Evolutionary conservation across 2,888 invertebrate genomes (phyloP), one percentile per base, ranked within the genome.

Genomic region (Euplexia lucipara): DNA sequence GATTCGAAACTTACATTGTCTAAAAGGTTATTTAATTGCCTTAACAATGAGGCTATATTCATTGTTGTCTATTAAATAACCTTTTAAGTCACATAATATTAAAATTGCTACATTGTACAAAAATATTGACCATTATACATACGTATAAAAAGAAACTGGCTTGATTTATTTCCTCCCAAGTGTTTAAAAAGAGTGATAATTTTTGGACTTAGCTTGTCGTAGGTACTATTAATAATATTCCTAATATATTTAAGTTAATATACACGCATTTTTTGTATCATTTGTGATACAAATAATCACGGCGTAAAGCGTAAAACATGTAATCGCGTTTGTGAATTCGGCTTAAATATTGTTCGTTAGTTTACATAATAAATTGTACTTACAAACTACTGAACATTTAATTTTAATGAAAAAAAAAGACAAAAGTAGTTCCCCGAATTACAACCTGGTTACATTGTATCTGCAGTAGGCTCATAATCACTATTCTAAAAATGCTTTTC

Each of bases 341-440:
- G 70, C 35, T 66, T 65, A 12, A 35, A 52, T 62, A 69, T 72
- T 78, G 65, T 79, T 80, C 71, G 60, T 70, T 49, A 56, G 30
- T 52, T 3, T 48, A 64, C 51, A 63, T 35, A 26, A 26, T 26
- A 3, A 26, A 57, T 44, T 60, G 58, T 67, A 72, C 71, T 79
- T 75, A 75, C 14, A 26, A 41, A 45, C 70, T 79, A 79, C 20
- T 71, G 67, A 79, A 79, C 69, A 54, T n/a, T 57, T 66, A 56
- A 56, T 59, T 18, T 44, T 76, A 70, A 39, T 51, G 22, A 42
- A 4, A 44, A 51, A 30, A 14, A 54, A 7, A 0, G 30, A 26
- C 10, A 30, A n/a, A n/a, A 35, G 20, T 20, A 41, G 12, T 18
- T 1, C 22, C 70, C 61, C 52, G 39, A 60, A 37, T 18, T 14